Evolutionary conservation across 37 sponge, comb jelly and placozoan genomes (phyloP).

Genomic region (Aphrocallistes beatrix): DNA sequence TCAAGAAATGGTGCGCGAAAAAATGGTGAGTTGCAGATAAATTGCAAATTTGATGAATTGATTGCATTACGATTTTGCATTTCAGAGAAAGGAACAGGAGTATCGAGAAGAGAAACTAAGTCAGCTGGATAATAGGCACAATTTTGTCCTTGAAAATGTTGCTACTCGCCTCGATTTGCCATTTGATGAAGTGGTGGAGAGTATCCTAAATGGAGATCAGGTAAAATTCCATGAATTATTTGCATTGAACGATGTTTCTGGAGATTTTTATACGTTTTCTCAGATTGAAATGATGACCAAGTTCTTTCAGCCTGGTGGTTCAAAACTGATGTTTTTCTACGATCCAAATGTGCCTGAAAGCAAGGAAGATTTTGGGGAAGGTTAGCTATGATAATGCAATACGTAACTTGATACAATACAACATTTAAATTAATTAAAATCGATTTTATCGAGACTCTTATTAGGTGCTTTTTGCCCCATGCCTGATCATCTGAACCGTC

Average conservation of each 20-base stretch:
- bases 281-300: slow-evolving; percentile 63
- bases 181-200: slow-evolving; percentile 44
- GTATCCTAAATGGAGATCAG: slow-evolving; percentile 68
- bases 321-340: slow-evolving; percentile 58
- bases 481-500: neutral
- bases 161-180: slow-evolving; percentile 42
- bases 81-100: slow-evolving; percentile 7
- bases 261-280: neutral
- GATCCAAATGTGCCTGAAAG: slow-evolving; percentile 26
- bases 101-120: slow-evolving; percentile 40
- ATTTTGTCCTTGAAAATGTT: slow-evolving; percentile 40
- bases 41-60: too few species aligned
- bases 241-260: neutral
- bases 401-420: neutral
- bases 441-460: neutral
- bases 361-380: neutral
- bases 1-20: neutral
- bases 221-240: slow-evolving; percentile 27
- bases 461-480: neutral
- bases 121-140: slow-evolving; percentile 52
- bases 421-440: neutral
- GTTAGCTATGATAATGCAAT: neutral
- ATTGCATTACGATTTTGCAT: neutral
- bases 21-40: neutral
- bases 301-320: slow-evolving; percentile 67